These are phyloP conservation scores for Miichthys miiuy DNA, from an alignment of 2,797 vertebrate species.

Conservation along the genomic window DNA sequence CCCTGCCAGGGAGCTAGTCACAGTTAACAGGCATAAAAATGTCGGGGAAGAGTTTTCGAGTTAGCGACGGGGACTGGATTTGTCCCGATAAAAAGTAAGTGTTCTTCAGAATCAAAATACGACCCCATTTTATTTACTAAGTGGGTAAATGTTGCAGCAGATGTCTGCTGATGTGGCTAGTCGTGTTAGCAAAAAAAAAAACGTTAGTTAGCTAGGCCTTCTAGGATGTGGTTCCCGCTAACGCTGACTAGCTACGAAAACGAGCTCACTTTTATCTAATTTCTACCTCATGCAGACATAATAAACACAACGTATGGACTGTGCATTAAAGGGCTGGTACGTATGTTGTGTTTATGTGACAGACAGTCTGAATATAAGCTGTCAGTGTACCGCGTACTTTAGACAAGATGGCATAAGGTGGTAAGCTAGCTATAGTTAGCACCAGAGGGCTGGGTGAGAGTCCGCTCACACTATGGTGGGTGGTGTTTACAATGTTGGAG, in stretches of 20 bases:
- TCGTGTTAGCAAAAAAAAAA: conserved; percentile 37
- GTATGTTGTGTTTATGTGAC: rapidly evolving
- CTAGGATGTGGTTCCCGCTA: conserved; percentile 32
- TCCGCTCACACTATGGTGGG: not conserved
- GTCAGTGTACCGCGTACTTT: not conserved
- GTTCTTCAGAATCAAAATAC: rapidly evolving
- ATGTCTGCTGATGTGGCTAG: not conserved
- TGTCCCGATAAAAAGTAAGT: conserved; percentile 97
- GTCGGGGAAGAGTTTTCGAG: conserved; percentile 98
- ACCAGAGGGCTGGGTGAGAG: not conserved
- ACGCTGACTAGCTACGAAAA: not conserved
- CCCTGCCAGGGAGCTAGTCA: conserved; percentile 20
- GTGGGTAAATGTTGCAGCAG: too few relatives aligned
- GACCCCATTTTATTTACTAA: rapidly evolving
- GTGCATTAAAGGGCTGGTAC: rapidly evolving
- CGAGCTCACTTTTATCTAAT: not conserved
- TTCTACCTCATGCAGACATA: rapidly evolving
- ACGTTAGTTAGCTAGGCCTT: conserved; percentile 64
- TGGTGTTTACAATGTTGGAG: conserved; percentile 14
- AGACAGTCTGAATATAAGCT: rapidly evolving
- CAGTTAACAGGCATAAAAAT: conserved; percentile 78
- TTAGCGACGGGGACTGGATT: conserved; percentile 98
- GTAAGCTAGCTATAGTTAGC: conserved; percentile 47
- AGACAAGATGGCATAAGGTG: not conserved
- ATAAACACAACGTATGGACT: rapidly evolving